These are phyloP conservation scores for Dasyprocta punctata DNA, from an alignment of 2,113 vertebrate genomes.

Conservation along the genomic window DNA sequence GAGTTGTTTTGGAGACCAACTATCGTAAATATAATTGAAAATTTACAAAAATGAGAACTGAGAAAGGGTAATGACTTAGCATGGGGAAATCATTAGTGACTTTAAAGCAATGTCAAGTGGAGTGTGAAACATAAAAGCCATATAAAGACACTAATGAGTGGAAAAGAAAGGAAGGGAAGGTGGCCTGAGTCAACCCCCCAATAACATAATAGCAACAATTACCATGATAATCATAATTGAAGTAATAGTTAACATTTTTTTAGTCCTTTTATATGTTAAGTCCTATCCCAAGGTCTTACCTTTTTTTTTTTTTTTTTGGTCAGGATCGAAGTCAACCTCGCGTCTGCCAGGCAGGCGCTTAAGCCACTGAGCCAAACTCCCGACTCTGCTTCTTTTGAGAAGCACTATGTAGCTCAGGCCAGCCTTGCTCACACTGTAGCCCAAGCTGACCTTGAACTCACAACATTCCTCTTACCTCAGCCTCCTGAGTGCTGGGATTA, in stretches of 20 bases:
- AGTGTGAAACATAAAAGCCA: background rate
- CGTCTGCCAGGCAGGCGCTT: too few relatives aligned
- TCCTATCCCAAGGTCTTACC: background rate
- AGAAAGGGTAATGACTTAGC: background rate
- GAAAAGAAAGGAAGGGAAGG: background rate
- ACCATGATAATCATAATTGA: background rate
- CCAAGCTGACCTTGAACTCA: too few relatives aligned
- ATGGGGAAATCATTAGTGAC: background rate
- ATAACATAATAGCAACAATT: background rate
- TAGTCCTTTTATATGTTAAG: background rate
- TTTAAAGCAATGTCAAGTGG: slow-evolving; percentile 23
- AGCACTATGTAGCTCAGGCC: too few relatives aligned
- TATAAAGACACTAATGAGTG: background rate
- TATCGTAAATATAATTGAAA: slow-evolving; percentile 46
- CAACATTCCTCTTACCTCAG: too few relatives aligned
- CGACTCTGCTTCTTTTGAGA: too few relatives aligned
- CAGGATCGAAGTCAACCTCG: too few relatives aligned
- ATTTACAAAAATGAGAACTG: slow-evolving; percentile 5
- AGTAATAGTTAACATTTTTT: background rate
- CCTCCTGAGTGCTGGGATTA: too few relatives aligned
- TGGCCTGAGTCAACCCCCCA: background rate
- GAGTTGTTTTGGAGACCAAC: background rate
- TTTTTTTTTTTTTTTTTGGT: too few relatives aligned
- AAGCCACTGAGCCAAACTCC: too few relatives aligned
- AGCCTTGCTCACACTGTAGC: too few relatives aligned